Percentiles rank a stretch among this genome's conserved stretches.
Conservation (phyloP, 2,113 vertebrate species). For the Misgurnus mizolepis region DNA sequence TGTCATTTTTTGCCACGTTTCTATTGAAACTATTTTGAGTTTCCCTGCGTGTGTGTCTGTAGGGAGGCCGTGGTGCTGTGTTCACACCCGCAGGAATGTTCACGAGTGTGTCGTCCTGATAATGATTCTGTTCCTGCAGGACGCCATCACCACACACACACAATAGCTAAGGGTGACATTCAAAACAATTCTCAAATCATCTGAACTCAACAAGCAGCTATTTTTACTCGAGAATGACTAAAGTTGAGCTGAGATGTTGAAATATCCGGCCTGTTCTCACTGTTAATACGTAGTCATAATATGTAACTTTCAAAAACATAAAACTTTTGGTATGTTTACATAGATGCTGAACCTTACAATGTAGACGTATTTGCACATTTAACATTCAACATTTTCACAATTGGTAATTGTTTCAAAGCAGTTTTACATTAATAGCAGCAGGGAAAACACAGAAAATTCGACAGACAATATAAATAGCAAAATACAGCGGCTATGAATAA, state of each 20-base stretch:
- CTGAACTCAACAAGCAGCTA: slow-evolving; percentile 25
- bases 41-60: slow-evolving; percentile 63
- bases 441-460: too few species aligned
- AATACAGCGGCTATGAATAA: too few species aligned
- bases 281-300: too few species aligned
- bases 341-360: too few species aligned
- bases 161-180: slow-evolving; percentile 40
- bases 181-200: slow-evolving; percentile 18
- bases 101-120: slow-evolving; percentile 53
- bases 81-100: slow-evolving; percentile 56
- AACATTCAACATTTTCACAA: too few species aligned
- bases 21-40: slow-evolving; percentile 63
- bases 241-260: not conserved
- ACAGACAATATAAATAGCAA: too few species aligned
- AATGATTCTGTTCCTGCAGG: slow-evolving; percentile 64
- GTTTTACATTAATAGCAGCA: too few species aligned
- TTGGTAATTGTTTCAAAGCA: too few species aligned
- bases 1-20: not conserved
- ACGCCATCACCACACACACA: slow-evolving; percentile 16
- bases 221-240: slow-evolving; percentile 29
- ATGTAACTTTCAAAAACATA: too few species aligned
- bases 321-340: too few species aligned
- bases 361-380: too few species aligned
- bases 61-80: slow-evolving; percentile 58
- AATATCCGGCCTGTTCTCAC: not conserved